Conservation (phyloP, 2,888 invertebrate species). For the Agonopterix alstromeriana region DNA sequence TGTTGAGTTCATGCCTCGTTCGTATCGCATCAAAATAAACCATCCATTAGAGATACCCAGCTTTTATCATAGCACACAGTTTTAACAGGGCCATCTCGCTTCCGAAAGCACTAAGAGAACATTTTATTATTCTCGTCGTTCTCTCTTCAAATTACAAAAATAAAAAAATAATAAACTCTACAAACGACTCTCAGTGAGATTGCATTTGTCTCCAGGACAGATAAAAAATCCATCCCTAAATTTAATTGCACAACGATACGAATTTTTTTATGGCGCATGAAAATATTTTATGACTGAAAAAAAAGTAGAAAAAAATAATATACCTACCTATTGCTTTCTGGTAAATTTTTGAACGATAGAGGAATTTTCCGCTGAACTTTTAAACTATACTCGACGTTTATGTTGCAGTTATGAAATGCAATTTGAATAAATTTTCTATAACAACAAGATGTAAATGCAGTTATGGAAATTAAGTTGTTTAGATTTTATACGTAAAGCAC, state of each 20-base stretch:
- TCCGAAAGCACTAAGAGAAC: constrained; percentile 1
- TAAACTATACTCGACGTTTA: no score
- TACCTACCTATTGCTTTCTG: no score
- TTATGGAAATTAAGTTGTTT: no score
- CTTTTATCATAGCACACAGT: neutral
- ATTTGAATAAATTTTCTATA: no score
- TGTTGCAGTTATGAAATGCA: no score
- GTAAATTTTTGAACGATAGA: no score
- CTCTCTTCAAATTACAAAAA: constrained; percentile 3
- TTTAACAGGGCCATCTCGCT: constrained; percentile 2
- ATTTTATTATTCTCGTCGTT: constrained; percentile 6
- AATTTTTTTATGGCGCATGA: constrained; percentile 2
- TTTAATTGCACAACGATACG: neutral
- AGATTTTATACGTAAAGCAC: no score
- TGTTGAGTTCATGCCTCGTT: no score
- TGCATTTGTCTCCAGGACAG: constrained; percentile 2
- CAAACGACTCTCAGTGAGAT: constrained; percentile 5
- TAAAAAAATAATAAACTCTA: constrained; percentile 8
- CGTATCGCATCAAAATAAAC: no score
- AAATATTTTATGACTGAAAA: neutral
- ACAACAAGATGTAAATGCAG: no score
- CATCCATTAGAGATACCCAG: neutral
- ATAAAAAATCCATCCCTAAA: neutral
- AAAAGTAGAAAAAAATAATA: no score
- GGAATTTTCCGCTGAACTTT: no score